Base-by-base conservation (phyloP, 1,140 invertebrate species). In the Microplitis demolitor region DNA sequence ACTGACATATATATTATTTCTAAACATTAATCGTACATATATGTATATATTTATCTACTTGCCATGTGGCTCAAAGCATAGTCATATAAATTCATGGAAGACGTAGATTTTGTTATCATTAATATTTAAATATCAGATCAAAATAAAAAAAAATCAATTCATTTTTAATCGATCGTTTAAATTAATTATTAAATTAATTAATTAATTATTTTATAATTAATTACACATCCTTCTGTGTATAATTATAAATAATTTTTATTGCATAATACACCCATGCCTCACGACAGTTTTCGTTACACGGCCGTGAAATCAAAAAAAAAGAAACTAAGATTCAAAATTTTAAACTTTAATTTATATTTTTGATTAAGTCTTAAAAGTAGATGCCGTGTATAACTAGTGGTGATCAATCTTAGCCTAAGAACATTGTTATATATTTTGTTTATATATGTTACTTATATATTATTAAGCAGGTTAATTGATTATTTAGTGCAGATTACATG, bases 221-320 rank as follows among this genome's bases (percentile, higher is more conserved):
- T 24, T 24, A 24, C 24, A 24, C 24, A 24, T 24, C 2, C 1
- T 2, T 24, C 1, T 2, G 24, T 24, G 24, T 54, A 51, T 66
- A 71, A 70, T 74, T 80, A 78, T 73, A 73, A 77, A 78, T 78
- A 74, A 78, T 35, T 63, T 81, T 86, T 86, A 86, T 86, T 86
- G 84, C 84, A 86, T 86, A 84, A 84, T 86, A 86, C 84, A 86
- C 84, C 81, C 77, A n/a, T n/a, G 84, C 82, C 69, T 77, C 80
- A 81, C 81, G 53, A 79, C 80, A 73, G 77, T 77, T 76, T 51
- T 51, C 74, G 80, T 78, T 78, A 74, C 54, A 34, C 71, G 63
- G 66, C 69, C 71, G 68, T 45, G 66, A 70, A 66, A 54, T 56
- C 35, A 33, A 8, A 11, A 60, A 60, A 33, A 11, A 33, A 33